Evolutionary conservation across 1,140 invertebrate genomes (phyloP), one percentile per base, ranked within the genome.

Genomic region (Drosophila varians): DNA sequence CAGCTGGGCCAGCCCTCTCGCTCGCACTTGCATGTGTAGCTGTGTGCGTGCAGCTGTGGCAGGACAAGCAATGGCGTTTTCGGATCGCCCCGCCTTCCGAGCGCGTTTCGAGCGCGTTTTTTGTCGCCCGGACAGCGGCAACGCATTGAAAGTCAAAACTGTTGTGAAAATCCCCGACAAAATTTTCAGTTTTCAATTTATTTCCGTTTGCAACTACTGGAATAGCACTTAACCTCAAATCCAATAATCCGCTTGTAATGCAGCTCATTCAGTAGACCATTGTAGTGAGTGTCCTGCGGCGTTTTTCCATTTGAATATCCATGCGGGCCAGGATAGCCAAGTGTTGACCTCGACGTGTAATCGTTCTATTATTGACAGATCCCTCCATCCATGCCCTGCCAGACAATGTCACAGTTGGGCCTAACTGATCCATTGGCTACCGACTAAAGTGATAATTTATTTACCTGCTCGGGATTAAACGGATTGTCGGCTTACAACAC

Each of bases 221-320:
- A 74, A 87, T 80, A 74, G 74, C 82, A 87, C 82, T 87, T 87
- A 87, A 87, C 82, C 82, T 82, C 74, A 87, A 87, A 87, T 86
- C 77, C 82, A 72, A 82, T 87, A 87, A 87, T 87, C 82, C 82
- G 82, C 82, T 87, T 87, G 82, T 87, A 86, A 74, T 72, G 69
- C 82, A 71, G 74, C 68, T 71, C 74, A 80, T 87, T 77, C 61
- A 80, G 55, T 48, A 46, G 31, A 47, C 31, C 47, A 61, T 45
- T 84, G 71, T 84, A 31, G 38, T 9, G 36, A 47, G 53, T 57
- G 48, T 77, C 72, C 80, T 73, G 75, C 42, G 54, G 80, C 36
- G 77, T 61, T 68, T 58, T 87, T 87, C 70, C 70, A 87, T 87
- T 82, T 64, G 52, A 82, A 82, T 87, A 51, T 64, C 36, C 12